A percentile compares a stretch with the other conserved stretches of the same genome.
phyloP scores from a whole-genome alignment of 53 echinoderm and acorn worm genomes.

The Antedon mediterranea region DNA sequence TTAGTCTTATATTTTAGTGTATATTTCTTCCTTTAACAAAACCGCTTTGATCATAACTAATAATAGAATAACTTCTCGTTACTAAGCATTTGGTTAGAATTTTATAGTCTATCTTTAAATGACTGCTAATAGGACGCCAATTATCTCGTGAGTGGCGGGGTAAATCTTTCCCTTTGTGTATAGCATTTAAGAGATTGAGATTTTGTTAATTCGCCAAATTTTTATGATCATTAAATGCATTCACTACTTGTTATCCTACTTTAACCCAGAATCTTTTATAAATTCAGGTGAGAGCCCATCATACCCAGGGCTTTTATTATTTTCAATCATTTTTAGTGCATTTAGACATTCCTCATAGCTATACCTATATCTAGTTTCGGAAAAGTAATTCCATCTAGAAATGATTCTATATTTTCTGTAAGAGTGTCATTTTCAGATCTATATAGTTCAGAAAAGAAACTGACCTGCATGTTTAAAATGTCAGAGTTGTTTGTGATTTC shows the following conservation, averaged over 20 bases:
- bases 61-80: background rate
- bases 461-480: background rate
- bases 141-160: no score
- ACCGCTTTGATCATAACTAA: background rate
- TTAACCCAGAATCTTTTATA: background rate
- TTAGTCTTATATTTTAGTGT: background rate
- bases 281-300: constrained; percentile 5
- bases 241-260: background rate
- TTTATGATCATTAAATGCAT: background rate
- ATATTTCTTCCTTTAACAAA: background rate
- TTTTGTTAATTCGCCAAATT: no score
- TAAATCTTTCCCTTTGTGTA: no score
- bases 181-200: no score
- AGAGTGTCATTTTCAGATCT: background rate
- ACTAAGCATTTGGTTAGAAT: background rate
- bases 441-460: background rate
- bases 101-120: background rate
- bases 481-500: background rate
- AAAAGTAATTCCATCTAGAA: background rate
- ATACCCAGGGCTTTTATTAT: background rate
- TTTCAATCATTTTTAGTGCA: background rate
- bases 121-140: background rate
- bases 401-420: background rate
- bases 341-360: background rate
- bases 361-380: background rate